A percentile compares a stretch with the other conserved stretches of the same genome.
Evolutionary conservation across 2,888 invertebrate species (phyloP).

Genomic region (Cephus runcator): DNA sequence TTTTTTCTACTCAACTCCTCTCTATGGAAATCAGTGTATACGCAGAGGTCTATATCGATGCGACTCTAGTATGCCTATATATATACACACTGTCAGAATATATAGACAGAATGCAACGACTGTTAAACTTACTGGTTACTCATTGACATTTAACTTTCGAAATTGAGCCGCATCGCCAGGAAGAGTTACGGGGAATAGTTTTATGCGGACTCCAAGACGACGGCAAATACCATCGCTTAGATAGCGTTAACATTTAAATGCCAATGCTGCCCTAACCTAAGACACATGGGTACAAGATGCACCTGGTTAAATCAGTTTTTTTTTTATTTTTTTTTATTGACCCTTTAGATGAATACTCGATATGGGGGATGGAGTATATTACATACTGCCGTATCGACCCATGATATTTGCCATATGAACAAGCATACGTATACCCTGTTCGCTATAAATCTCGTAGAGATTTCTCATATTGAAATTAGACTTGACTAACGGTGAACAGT

Average conservation of each 20-base stretch:
- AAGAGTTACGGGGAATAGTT: constrained; percentile 14
- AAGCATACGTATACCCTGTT: neutral
- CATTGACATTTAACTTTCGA: constrained; percentile 63
- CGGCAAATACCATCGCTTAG: constrained; percentile 56
- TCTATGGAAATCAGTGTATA: neutral
- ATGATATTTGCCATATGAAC: neutral
- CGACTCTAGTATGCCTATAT: too few species aligned
- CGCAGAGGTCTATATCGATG: too few species aligned
- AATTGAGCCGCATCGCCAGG: constrained; percentile 37
- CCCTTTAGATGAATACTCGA: neutral
- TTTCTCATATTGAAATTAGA: too few species aligned
- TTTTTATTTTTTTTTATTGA: neutral
- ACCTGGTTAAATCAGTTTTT: neutral
- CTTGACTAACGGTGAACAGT: too few species aligned
- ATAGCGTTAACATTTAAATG: constrained; percentile 62
- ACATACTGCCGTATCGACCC: too few species aligned
- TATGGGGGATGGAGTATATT: too few species aligned
- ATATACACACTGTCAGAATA: too few species aligned
- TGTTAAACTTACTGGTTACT: constrained; percentile 17
- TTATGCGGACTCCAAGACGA: constrained; percentile 22
- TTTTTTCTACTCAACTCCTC: neutral
- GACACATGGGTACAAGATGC: constrained; percentile 19
- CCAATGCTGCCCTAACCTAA: constrained; percentile 46
- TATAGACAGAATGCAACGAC: neutral
- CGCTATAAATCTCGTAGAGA: neutral